Percentiles rank a stretch among this genome's conserved stretches.
Conservation (phyloP, 2,797 vertebrate genomes). For the Varecia variegata region DNA sequence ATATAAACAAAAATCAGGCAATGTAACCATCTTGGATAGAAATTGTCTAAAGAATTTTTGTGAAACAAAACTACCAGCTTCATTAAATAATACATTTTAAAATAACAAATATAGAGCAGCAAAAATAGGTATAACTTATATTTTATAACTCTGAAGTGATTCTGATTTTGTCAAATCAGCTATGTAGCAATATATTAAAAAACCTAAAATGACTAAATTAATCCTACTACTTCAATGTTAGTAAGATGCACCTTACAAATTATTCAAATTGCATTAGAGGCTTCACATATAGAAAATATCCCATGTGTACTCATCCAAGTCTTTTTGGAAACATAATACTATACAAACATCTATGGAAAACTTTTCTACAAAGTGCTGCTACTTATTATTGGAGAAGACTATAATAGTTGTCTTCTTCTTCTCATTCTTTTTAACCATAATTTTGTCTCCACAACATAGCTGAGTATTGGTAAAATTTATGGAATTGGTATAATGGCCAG, state of each 20-base stretch:
- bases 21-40: neutral
- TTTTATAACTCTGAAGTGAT: neutral
- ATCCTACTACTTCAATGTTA: neutral
- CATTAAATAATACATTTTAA: neutral
- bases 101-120: neutral
- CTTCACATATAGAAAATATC: neutral
- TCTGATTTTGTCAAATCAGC: neutral
- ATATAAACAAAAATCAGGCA: neutral
- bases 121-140: neutral
- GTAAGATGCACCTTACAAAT: neutral
- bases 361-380: neutral
- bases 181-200: neutral
- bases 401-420: neutral
- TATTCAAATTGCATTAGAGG: neutral
- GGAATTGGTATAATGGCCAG: neutral
- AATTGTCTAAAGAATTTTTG: neutral
- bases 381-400: neutral
- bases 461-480: neutral
- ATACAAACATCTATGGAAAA: neutral
- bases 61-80: neutral
- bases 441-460: neutral
- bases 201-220: neutral
- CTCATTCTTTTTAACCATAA: neutral
- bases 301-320: neutral
- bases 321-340: neutral